Evolutionary conservation across 2,113 vertebrate genomes (phyloP).

Genomic region (Mohoua ochrocephala): DNA sequence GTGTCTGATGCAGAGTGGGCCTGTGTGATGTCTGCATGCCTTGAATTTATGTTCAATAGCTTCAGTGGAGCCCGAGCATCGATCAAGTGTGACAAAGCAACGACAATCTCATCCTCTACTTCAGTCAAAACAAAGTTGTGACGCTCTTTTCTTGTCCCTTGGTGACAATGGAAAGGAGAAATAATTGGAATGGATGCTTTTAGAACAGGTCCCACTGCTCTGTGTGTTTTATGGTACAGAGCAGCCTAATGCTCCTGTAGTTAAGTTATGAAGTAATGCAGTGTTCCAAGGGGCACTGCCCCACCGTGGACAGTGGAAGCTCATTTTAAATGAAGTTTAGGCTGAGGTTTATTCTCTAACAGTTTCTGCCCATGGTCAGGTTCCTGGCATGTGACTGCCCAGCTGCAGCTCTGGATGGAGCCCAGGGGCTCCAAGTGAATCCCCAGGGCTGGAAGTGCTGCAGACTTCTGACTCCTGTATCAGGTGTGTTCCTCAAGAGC

Average conservation of each 20-base stretch:
- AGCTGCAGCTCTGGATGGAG: not conserved
- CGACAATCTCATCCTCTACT: not conserved
- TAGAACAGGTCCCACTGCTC: not conserved
- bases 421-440: not conserved
- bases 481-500: not conserved
- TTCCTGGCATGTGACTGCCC: not conserved
- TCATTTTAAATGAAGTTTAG: not conserved
- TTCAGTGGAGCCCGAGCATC: not conserved
- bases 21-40: not conserved
- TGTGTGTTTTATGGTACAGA: not conserved
- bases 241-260: not conserved
- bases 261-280: not conserved
- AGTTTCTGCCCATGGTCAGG: not conserved
- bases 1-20: not conserved
- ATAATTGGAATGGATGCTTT: not conserved
- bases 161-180: not conserved
- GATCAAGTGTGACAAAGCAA: not conserved
- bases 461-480: fast-evolving
- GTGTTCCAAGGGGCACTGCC: not conserved
- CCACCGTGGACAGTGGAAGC: not conserved
- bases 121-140: not conserved
- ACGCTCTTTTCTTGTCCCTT: not conserved
- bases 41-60: not conserved
- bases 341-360: not conserved
- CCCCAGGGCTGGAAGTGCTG: not conserved